Base-by-base conservation (phyloP, 2,797 vertebrate species). In the Melanotaenia pygmaea region DNA sequence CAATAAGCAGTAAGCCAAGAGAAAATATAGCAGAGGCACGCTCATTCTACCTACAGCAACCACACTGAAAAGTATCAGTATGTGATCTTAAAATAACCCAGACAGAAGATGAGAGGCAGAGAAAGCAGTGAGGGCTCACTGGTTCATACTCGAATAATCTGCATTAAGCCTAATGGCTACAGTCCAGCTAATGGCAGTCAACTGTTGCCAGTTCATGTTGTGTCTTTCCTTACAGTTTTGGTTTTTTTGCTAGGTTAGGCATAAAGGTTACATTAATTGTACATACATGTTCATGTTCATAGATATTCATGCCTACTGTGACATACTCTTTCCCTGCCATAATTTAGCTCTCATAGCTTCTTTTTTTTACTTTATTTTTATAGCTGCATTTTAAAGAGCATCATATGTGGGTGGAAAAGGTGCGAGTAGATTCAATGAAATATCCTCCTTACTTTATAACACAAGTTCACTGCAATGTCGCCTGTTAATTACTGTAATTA, bases 71-170 rank as follows among this genome's bases (percentile, higher is more conserved):
- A 34, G 61, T 50, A 35, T 22, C 59, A 71, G 57, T 64, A 28
- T 51, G 64, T n/a, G 67, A 24, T n/a, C 72, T 82, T 72, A 80
- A 91, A 91, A 89, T 91, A 91, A 56, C 77, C 62, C 83, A 79
- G 87, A 84, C 73, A 71, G 57, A 77, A 84, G 59, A 56, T 30
- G 59, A 71, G 63, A 74, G 22, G 68, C 22, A 32, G 22, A 7
- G 37, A 72, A 30, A 53, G 65, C 47, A 24, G 20, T 72, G 47
- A 80, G 68, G 72, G 72, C 62, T 56, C 65, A 24, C 56, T 47
- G 61, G 67, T 65, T 67, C 10, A 0, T 67, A 59, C 70, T 85
- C 78, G 54, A 79, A 70, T 91, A 86, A 89, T 89, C 87, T 87
- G 83, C 81, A 90, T 86, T 87, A 87, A 70, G 13, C 2, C 14